Evolutionary conservation across 1,140 invertebrate genomes (phyloP), one percentile per base, ranked within the genome.

Genomic region (Papilio polyxenes): DNA sequence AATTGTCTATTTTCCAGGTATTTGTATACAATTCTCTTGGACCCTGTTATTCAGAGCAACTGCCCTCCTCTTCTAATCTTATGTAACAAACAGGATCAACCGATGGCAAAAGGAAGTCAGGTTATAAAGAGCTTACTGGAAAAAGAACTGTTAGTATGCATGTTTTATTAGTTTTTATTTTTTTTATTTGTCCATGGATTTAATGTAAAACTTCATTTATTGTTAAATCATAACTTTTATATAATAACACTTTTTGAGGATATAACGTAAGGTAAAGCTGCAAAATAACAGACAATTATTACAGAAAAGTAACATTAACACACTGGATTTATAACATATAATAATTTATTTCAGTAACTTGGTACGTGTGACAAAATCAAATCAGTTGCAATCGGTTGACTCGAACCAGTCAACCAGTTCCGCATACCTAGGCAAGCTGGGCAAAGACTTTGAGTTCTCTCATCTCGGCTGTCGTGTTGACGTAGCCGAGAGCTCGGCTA

Each of bases 31-130:
- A 94, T 98, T 59, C 90, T 99, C 48, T 95, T 96, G 23, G 98
- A 99, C 94, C 89, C 95, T 31, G 94, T 95, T 37, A 93, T 98
- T 20, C 92, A 95, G 74, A 96, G 95, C 49, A 96, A 96, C 85
- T 93, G 95, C 56, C 96, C 96, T 15, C 95, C 96, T 7, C 85
- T 99, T 20, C 92, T 99, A 2, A 97, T 99, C 89, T 94, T 98
- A 17, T 99, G 98, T 91, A 99, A 99, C 91, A 99, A 99, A 91
- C 98, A 99, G 95, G 98, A 98, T 94, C 96, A 97, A 86, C 95
- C 96, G 10, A 95, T 97, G 85, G 97, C 97, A 15, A 98, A 98
- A 91, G 96, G 96, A 72, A 95, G 95, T 56, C 93, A 94, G 80
- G 96, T 97, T 13, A 96, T 98, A 69, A 97, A 97, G 89, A 95